Base-by-base conservation (phyloP, 2,888 invertebrate species). In the Scotopteryx bipunctaria region DNA sequence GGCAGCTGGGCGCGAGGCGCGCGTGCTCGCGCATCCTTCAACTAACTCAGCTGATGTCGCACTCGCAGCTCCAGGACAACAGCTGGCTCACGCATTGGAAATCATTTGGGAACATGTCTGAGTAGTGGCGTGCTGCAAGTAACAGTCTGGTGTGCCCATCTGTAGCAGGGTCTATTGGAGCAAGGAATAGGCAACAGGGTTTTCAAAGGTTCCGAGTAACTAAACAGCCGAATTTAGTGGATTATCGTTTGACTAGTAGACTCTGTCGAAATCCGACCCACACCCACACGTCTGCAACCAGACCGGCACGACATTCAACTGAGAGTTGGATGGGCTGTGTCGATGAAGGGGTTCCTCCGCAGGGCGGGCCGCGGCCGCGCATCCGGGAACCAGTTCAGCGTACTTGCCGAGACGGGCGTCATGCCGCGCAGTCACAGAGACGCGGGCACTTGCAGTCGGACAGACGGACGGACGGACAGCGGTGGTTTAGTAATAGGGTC, bases 1-100 rank as follows among this genome's bases (percentile, higher is more conserved):
- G 21, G 4, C 8, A 9, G 3, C n/a, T n/a, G 8, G 16, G 46
- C 23, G 27, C 32, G 35, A 29, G 47, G 46, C 17, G 13, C 35
- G 38, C 52, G 55, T 51, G 57, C 29, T 41, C 8, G 40, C 13
- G 37, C 55, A 46, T 52, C 36, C 13, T 44, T 33, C 46, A 14
- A n/a, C 17, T 48, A 27, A 31, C 48, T 51, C 46, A 35, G 46
- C 38, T 21, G 33, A 45, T 27, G 35, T 13, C 8, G 23, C 29
- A 42, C 31, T 13, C 8, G 23, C 29, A 42, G 56, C 42, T 17
- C 33, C 21, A 32, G 5, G 25, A 16, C 17, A 23, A 35, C 16
- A 31, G 41, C 25, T 23, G 16, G 2, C 32, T 23, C 2, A 16
- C 16, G 5, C 9, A 11, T 11, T 3, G 27, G 11, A 27, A 27